A percentile compares a stretch with the other conserved stretches of the same genome.
These are phyloP conservation scores for Sacculina carcini DNA, from an alignment of 2,888 invertebrate genomes.

Conservation along the genomic window DNA sequence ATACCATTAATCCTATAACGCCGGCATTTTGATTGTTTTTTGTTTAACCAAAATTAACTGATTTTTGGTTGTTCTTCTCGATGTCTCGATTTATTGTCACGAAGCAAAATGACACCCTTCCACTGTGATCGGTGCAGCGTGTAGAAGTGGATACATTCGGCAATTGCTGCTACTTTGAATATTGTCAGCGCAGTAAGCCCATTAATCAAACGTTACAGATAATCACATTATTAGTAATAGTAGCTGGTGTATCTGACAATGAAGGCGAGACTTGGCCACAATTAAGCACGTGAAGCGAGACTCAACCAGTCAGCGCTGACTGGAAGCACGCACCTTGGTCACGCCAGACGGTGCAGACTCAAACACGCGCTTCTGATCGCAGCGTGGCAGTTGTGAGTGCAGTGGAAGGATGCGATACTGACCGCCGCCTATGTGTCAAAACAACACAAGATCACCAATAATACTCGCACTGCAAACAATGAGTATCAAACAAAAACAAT, in stretches of 20 bases:
- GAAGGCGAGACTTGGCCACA: no score
- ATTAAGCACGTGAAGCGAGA: not conserved
- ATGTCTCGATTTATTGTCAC: no score
- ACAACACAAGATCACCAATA: not conserved
- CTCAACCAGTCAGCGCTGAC: not conserved
- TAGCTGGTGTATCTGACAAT: no score
- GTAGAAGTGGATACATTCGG: no score
- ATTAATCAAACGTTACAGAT: no score
- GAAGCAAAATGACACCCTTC: no score
- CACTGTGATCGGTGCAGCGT: no score
- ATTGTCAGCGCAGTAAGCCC: no score
- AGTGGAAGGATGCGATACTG: conserved; percentile 59
- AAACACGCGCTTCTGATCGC: conserved; percentile 82
- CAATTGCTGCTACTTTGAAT: no score
- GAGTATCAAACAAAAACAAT: conserved; percentile 77
- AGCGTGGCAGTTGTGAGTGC: conserved; percentile 89
- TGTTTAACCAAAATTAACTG: no score
- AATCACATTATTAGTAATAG: no score
- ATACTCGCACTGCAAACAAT: conserved; percentile 71
- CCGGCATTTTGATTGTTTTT: not conserved
- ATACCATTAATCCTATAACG: not conserved
- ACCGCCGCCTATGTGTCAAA: conserved; percentile 24
- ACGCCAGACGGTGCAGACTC: conserved; percentile 53
- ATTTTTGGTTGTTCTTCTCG: no score
- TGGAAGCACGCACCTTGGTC: conserved; percentile 37